phyloP scores from a whole-genome alignment of 2,888 invertebrate genomes.

The Priocnemis perturbator region DNA sequence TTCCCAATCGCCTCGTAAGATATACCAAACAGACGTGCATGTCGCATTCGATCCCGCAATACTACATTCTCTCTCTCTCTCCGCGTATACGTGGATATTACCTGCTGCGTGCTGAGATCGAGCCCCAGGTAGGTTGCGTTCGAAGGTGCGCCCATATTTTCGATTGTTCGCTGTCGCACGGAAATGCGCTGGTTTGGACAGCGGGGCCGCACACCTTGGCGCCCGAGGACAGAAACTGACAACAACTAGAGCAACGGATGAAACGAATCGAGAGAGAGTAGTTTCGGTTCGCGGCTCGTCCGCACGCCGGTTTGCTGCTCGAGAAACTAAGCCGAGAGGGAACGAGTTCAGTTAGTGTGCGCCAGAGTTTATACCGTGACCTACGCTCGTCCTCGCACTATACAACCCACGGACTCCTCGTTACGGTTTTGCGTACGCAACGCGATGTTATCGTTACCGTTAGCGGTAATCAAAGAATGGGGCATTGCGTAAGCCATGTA shows the following conservation, averaged over 20 bases:
- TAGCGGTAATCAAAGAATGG: slow-evolving; percentile 13
- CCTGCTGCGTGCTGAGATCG: slow-evolving; percentile 93
- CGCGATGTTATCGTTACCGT: slow-evolving; percentile 46
- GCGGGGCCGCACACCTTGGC: background rate
- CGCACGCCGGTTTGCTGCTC: slow-evolving; percentile 30
- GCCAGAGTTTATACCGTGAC: slow-evolving; percentile 21
- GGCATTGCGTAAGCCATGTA: slow-evolving; percentile 31
- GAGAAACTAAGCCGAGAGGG: slow-evolving; percentile 33
- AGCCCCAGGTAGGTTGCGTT: slow-evolving; percentile 85
- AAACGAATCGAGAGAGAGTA: background rate
- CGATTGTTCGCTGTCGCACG: background rate
- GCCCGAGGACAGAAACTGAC: background rate
- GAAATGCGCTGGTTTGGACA: too few species aligned
- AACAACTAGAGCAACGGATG: background rate
- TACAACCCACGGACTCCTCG: slow-evolving; percentile 14
- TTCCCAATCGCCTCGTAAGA: too few species aligned
- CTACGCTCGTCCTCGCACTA: slow-evolving; percentile 26
- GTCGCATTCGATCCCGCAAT: too few species aligned
- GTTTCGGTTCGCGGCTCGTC: slow-evolving; percentile 18
- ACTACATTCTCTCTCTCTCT: background rate
- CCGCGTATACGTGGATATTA: slow-evolving; percentile 66
- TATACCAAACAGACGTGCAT: too few species aligned
- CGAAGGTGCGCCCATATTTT: slow-evolving; percentile 61
- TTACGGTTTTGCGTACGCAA: slow-evolving; percentile 26
- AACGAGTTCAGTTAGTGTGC: slow-evolving; percentile 18